These are phyloP conservation scores for Melanotaenia pygmaea DNA, from an alignment of 2,797 vertebrate species.

Conservation along the genomic window DNA sequence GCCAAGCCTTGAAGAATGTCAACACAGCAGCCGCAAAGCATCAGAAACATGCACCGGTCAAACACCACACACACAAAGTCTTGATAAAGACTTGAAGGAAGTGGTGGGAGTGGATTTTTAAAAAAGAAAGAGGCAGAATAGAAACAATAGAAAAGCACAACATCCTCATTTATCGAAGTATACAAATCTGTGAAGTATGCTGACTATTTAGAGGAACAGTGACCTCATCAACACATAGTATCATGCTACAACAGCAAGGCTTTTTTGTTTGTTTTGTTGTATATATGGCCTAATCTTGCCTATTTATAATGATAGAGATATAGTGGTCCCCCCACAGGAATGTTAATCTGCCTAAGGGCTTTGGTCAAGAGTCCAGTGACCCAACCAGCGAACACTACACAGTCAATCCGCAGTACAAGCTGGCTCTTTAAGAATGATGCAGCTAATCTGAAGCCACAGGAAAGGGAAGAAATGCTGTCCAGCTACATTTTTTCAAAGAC, in stretches of 20 bases:
- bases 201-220: constrained; percentile 16
- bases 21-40: constrained; percentile 69
- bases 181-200: not conserved
- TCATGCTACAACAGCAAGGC: constrained; percentile 41
- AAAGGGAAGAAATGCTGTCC: constrained; percentile 54
- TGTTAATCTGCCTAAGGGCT: constrained; percentile 77
- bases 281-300: constrained; percentile 61
- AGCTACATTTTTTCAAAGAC: constrained; percentile 47
- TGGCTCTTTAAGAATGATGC: constrained; percentile 34
- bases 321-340: constrained; percentile 62
- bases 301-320: constrained; percentile 75
- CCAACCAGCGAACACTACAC: constrained; percentile 49
- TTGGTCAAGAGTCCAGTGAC: constrained; percentile 77
- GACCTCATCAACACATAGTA: constrained; percentile 15
- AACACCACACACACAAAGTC: constrained; percentile 39
- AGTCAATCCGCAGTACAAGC: constrained; percentile 28
- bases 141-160: constrained; percentile 30
- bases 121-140: constrained; percentile 30
- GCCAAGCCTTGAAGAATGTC: constrained; percentile 76
- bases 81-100: constrained; percentile 60
- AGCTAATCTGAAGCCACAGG: constrained; percentile 54
- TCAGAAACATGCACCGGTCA: constrained; percentile 54
- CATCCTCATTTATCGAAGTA: constrained; percentile 10
- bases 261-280: constrained; percentile 70
- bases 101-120: constrained; percentile 42